Percentiles rank a stretch among this genome's conserved stretches.
phyloP scores from a whole-genome alignment of 2,113 vertebrate genomes.

The Centropristis striata region DNA sequence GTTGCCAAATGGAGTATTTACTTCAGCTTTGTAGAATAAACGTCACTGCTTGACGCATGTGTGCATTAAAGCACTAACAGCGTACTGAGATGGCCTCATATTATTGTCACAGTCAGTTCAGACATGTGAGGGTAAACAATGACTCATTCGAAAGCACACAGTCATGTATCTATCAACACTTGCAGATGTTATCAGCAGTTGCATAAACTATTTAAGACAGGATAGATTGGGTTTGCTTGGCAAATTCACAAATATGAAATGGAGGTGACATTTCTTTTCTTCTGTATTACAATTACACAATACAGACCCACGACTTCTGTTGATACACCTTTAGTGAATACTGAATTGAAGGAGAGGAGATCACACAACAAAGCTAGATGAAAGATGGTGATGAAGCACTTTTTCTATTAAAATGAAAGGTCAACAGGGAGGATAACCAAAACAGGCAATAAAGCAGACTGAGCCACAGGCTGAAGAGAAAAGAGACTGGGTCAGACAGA shows the following conservation, averaged over 20 bases:
- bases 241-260: not conserved
- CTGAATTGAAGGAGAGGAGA: not conserved
- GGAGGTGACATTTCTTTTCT: not conserved
- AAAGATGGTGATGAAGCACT: conserved; percentile 12
- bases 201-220: not conserved
- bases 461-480: conserved; percentile 13
- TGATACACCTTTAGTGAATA: not conserved
- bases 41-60: not conserved
- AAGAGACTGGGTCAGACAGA: conserved; percentile 51
- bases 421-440: conserved; percentile 17
- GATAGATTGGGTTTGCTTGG: not conserved
- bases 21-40: not conserved
- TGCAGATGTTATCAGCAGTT: conserved; percentile 11
- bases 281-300: not conserved
- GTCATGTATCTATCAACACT: not conserved
- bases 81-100: not conserved
- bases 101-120: not conserved
- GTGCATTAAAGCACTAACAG: not conserved
- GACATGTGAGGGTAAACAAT: conserved; percentile 13
- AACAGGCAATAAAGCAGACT: conserved; percentile 31
- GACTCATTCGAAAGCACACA: conserved; percentile 9
- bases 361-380: not conserved
- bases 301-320: not conserved
- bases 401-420: conserved; percentile 23
- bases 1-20: not conserved